Evolutionary conservation across 1,140 invertebrate genomes (phyloP).

Genomic region (Heliconius hermathena): DNA sequence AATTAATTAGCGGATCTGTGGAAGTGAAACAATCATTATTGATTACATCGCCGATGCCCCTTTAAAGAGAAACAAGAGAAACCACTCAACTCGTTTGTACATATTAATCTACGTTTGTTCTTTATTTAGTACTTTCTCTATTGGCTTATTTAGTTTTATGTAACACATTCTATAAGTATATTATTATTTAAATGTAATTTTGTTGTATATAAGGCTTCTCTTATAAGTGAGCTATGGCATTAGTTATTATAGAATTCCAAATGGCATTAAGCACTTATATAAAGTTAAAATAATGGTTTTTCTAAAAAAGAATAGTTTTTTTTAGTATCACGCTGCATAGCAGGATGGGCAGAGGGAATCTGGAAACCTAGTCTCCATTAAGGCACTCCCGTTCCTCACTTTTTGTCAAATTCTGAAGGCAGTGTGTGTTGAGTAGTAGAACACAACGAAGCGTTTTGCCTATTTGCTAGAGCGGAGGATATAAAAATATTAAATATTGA

Average conservation of each 20-base stretch:
- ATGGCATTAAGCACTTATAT: neutral
- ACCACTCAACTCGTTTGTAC: slow-evolving; percentile 50
- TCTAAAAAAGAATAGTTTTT: neutral
- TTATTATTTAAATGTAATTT: neutral
- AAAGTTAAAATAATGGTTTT: neutral
- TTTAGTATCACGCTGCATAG: neutral
- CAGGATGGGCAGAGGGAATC: too few species aligned
- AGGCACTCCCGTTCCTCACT: too few species aligned
- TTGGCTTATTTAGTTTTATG: slow-evolving; percentile 8
- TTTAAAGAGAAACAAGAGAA: slow-evolving; percentile 55
- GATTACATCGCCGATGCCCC: slow-evolving; percentile 51
- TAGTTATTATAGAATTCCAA: neutral
- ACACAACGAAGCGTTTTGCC: too few species aligned
- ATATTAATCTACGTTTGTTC: slow-evolving; percentile 39
- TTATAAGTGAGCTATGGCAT: neutral
- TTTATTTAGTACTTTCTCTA: slow-evolving; percentile 25
- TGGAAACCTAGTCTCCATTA: neutral
- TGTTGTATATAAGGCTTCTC: neutral
- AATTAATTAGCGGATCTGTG: slow-evolving; percentile 44
- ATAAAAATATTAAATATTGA: too few species aligned
- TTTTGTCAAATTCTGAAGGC: too few species aligned
- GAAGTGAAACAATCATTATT: slow-evolving; percentile 51
- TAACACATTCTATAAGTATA: neutral
- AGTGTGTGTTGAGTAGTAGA: too few species aligned
- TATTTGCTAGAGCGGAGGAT: too few species aligned